phyloP scores from a whole-genome alignment of 1,140 invertebrate species.

The Euura saliciscinereae region DNA sequence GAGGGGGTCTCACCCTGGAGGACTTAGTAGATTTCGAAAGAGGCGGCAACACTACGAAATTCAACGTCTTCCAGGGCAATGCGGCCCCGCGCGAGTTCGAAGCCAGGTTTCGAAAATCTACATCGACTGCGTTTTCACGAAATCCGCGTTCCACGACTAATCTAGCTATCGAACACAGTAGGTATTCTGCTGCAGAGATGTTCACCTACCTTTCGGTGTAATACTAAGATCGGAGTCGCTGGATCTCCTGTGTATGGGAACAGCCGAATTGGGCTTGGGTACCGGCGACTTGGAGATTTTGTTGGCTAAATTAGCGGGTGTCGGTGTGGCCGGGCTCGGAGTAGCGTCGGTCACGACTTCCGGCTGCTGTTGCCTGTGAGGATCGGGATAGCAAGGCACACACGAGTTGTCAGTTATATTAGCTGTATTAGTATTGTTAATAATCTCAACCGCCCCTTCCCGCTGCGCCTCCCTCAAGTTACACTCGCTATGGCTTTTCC shows the following conservation, averaged over 20 bases:
- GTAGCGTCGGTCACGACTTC: conserved; percentile 24
- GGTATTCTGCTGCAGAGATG: background rate
- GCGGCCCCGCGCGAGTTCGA: too few relatives aligned
- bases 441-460: conserved; percentile 25
- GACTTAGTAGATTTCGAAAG: too few relatives aligned
- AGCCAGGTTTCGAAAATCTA: too few relatives aligned
- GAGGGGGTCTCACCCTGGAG: too few relatives aligned
- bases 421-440: conserved; percentile 51
- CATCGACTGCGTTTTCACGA: too few relatives aligned
- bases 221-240: conserved; percentile 93
- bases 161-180: too few relatives aligned
- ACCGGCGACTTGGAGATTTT: conserved; percentile 60
- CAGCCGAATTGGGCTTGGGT: conserved; percentile 56
- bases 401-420: conserved; percentile 57
- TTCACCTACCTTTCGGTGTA: conserved; percentile 83
- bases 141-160: too few relatives aligned
- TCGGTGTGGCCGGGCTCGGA: conserved; percentile 35
- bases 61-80: too few relatives aligned
- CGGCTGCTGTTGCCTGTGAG: conserved; percentile 50
- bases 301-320: conserved; percentile 33
- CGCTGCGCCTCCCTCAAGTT: conserved; percentile 29
- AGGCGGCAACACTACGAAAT: too few relatives aligned
- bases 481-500: conserved; percentile 35
- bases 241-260: conserved; percentile 75
- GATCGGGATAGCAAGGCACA: conserved; percentile 52